Base-by-base conservation (phyloP, 2,888 invertebrate genomes). In the Pollenia amentaria region DNA sequence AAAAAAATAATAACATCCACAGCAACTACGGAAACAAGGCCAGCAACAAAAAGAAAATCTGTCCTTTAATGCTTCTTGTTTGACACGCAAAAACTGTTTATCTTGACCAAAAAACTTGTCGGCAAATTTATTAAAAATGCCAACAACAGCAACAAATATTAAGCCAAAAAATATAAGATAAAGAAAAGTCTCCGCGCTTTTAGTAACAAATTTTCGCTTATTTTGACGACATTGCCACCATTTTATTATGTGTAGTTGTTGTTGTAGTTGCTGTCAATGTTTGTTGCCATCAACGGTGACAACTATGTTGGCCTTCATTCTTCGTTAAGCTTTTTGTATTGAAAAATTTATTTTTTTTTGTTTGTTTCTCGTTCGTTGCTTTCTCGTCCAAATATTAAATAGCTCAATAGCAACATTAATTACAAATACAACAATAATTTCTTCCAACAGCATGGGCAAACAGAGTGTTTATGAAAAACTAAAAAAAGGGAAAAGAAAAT, bases 271-370 rank as follows among this genome's bases (percentile, higher is more conserved):
- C 69, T 75, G 73, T 38, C 51, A 51, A 65, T 84, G 69, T 85
- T 72, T 64, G 76, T 53, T 77, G 78, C 64, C 73, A 40, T 46
- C 46, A 53, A 48, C 60, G 40, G 18, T 83, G 86, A 79, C 83
- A 86, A 60, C 70, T n/a, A 51, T 65, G 51, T 46, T 79, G 79
- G 75, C 83, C 83, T 83, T 86, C 79, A 70, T 57, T 79, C 62
- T 69, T 53, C 42, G 79, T 79, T 65, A 60, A 76, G 57, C 21
- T 53, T 62, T 29, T 77, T 70, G 65, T 64, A 76, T 70, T 60
- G 40, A 70, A 83, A 78, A 70, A 80, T 46, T 18, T 44, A 14
- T 75, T 60, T 76, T 70, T 51, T 72, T 73, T 18, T 48, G n/a
- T 29, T 48, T 55, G 29, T 3, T 29, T 29, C 29, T 29, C 6